Percentiles rank a stretch among this genome's conserved stretches.
Conservation (phyloP, 2,888 invertebrate genomes). For the Herminia tarsipennalis region DNA sequence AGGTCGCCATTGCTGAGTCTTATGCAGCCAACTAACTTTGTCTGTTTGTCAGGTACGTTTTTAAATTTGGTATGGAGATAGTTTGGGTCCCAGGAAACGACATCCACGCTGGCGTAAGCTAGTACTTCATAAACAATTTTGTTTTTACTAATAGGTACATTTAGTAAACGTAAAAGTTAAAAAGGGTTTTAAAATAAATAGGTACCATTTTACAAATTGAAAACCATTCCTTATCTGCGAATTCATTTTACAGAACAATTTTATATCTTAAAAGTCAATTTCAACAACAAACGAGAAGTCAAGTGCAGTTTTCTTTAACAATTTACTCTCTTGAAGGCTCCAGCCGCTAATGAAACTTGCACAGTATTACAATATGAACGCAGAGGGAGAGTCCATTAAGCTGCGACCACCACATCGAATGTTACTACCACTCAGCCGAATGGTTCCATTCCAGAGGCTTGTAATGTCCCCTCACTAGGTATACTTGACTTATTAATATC, state of each 20-base stretch:
- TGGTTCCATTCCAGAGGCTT: constrained; percentile 17
- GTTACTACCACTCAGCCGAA: constrained; percentile 34
- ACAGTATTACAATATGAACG: constrained; percentile 33
- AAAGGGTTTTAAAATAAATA: too few species aligned
- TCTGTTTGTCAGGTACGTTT: too few species aligned
- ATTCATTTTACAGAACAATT: neutral
- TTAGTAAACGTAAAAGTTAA: too few species aligned
- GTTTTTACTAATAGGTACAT: too few species aligned
- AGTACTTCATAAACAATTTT: too few species aligned
- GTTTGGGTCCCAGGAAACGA: too few species aligned
- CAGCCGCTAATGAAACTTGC: constrained; percentile 22
- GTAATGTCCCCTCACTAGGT: constrained; percentile 25
- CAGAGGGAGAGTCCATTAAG: constrained; percentile 36
- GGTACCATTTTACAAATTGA: too few species aligned
- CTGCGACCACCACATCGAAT: constrained; percentile 20
- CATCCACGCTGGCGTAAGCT: too few species aligned
- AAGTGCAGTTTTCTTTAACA: constrained; percentile 11
- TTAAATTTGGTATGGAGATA: too few species aligned
- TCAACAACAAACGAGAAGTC: constrained; percentile 1
- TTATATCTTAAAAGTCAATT: neutral
- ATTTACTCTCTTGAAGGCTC: constrained; percentile 1
- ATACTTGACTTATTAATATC: constrained; percentile 23
- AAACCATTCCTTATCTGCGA: neutral
- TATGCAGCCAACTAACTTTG: too few species aligned
- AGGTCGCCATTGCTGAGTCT: too few species aligned